phyloP scores from a whole-genome alignment of 1,140 invertebrate species.

The Drosophila seguyi region DNA sequence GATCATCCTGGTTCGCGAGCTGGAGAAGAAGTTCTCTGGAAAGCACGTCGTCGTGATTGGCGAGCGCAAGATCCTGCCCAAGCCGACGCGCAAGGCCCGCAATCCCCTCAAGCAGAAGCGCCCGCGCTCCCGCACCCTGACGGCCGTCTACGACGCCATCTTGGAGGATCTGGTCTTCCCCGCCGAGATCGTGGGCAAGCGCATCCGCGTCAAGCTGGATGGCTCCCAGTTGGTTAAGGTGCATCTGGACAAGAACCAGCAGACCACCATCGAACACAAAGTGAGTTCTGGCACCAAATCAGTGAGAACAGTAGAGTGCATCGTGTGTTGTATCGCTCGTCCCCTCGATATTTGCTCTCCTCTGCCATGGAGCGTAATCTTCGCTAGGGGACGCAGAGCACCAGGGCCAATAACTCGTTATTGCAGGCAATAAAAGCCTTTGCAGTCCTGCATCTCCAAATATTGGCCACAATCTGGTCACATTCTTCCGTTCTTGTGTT shows the following conservation, averaged over 20 bases:
- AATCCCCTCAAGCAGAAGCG: conserved; percentile 98
- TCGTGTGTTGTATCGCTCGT: conserved; percentile 38
- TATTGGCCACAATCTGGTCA: conserved; percentile 66
- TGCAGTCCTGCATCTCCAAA: conserved; percentile 77
- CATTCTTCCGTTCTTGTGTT: conserved; percentile 69
- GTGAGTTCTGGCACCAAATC: conserved; percentile 86
- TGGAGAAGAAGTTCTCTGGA: conserved; percentile 99
- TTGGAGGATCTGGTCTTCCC: conserved; percentile 99
- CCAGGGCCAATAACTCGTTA: conserved; percentile 80
- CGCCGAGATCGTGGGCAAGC: conserved; percentile 99
- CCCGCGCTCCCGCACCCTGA: conserved; percentile 96
- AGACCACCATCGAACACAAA: conserved; percentile 99
- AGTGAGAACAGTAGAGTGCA: not conserved
- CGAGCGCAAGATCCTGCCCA: conserved; percentile 98
- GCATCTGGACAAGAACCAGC: conserved; percentile 99
- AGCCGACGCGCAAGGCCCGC: conserved; percentile 98
- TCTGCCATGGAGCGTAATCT: conserved; percentile 60
- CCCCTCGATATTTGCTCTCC: conserved; percentile 76
- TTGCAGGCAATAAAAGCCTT: conserved; percentile 55
- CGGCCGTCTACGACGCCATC: conserved; percentile 98
- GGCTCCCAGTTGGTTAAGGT: conserved; percentile 98
- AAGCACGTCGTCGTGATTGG: conserved; percentile 99
- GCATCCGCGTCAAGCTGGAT: conserved; percentile 97
- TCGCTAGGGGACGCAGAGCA: conserved; percentile 73
- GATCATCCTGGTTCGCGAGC: conserved; percentile 96